phyloP scores from a whole-genome alignment of 1,140 invertebrate species.

The Belonocnema kinseyi region DNA sequence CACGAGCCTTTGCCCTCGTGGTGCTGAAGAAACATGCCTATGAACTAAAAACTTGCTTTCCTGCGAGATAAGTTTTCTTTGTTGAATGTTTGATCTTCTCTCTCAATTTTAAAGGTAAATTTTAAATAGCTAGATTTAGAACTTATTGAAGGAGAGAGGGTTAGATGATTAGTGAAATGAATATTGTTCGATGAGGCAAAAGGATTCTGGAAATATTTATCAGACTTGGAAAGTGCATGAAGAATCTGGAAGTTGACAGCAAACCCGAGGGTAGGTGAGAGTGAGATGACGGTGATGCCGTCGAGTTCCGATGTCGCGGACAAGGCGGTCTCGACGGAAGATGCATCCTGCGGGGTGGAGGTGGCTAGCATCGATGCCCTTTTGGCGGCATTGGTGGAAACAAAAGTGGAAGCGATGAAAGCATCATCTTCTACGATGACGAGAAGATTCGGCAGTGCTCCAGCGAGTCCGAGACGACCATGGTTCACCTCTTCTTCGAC shows the following conservation, averaged over 20 bases:
- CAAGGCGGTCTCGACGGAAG: conserved; percentile 83
- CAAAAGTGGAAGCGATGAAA: conserved; percentile 76
- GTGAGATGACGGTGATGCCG: conserved; percentile 72
- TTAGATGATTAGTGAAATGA: background rate
- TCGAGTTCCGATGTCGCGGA: conserved; percentile 78
- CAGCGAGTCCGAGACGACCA: conserved; percentile 63
- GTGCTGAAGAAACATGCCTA: conserved; percentile 5
- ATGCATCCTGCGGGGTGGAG: conserved; percentile 72
- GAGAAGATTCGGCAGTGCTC: conserved; percentile 66
- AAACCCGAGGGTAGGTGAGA: conserved; percentile 1
- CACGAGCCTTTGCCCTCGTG: conserved; percentile 9
- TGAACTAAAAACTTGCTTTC: conserved; percentile 5
- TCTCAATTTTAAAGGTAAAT: background rate
- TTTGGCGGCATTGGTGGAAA: conserved; percentile 80
- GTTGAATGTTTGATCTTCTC: conserved; percentile 2
- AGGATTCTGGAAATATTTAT: background rate
- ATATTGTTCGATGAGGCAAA: background rate
- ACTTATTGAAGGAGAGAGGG: background rate
- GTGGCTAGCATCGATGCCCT: conserved; percentile 81
- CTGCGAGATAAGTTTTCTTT: conserved; percentile 4
- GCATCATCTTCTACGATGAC: conserved; percentile 58
- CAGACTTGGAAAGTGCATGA: background rate
- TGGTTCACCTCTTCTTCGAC: conserved; percentile 71
- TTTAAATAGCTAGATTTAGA: conserved; percentile 11
- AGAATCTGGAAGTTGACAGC: background rate